Evolutionary conservation across 2,113 vertebrate species (phyloP).

Genomic region (Daboia siamensis): DNA sequence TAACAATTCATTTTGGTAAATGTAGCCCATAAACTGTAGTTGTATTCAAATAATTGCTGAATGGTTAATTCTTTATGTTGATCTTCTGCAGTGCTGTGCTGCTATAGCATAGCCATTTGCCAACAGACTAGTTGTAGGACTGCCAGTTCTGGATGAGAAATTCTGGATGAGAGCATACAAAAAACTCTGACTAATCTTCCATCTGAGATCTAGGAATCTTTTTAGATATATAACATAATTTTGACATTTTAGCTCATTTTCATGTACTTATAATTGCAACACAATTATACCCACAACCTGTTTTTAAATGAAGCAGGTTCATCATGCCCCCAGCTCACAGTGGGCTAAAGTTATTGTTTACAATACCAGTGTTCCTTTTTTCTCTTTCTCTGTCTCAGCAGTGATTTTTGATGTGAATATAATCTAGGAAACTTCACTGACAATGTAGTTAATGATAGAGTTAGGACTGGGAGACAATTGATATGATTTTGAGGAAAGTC

Average conservation of each 20-base stretch:
- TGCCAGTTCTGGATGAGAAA: not conserved
- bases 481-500: not conserved
- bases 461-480: not conserved
- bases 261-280: not conserved
- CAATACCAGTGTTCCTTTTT: not conserved
- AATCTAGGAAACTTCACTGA: not conserved
- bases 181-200: not conserved
- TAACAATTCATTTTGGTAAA: conserved; percentile 2
- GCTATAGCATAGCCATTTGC: not conserved
- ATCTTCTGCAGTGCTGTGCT: not conserved
- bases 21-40: not conserved
- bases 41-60: not conserved
- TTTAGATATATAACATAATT: not conserved
- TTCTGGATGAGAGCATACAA: not conserved
- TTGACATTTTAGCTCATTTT: not conserved
- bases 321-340: not conserved
- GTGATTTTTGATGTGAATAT: not conserved
- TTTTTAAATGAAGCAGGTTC: not conserved
- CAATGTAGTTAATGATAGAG: not conserved
- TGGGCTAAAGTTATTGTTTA: too few species aligned
- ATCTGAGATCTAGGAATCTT: not conserved
- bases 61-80: not conserved
- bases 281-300: not conserved
- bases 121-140: not conserved
- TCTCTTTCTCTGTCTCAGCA: not conserved